phyloP scores from a whole-genome alignment of 2,113 vertebrate species.

The Bubo scandiacus region DNA sequence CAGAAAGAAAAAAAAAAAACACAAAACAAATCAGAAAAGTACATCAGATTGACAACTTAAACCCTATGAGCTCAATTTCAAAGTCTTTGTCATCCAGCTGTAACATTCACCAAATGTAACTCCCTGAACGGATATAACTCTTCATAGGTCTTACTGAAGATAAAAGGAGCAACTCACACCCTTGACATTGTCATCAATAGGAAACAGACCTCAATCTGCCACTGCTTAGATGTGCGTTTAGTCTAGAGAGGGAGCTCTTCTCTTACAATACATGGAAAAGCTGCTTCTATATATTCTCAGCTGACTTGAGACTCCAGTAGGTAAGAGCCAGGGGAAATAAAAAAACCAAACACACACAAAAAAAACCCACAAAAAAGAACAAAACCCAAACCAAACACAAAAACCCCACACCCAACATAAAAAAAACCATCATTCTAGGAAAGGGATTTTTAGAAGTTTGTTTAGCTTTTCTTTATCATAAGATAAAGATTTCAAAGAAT shows the following conservation, averaged over 20 bases:
- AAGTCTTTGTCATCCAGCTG: not conserved
- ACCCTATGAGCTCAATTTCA: not conserved
- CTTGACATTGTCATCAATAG: not conserved
- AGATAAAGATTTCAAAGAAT: not conserved
- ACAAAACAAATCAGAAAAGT: not conserved
- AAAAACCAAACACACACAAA: not conserved
- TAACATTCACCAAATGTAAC: not conserved
- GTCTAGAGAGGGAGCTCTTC: not conserved
- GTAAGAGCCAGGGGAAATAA: not conserved
- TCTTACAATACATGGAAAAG: not conserved
- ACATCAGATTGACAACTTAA: not conserved
- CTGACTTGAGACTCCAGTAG: not conserved
- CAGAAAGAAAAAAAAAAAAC: not conserved
- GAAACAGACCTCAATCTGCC: not conserved
- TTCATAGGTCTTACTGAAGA: not conserved
- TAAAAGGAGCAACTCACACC: not conserved
- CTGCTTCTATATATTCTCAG: not conserved
- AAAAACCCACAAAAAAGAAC: fast-evolving
- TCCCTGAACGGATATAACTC: not conserved
- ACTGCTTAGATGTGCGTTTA: not conserved
- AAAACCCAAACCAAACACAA: not conserved
- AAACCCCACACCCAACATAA: too few species aligned
- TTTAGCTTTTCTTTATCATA: not conserved
- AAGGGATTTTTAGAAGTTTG: not conserved
- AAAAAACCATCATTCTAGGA: not conserved